phyloP scores from a whole-genome alignment of 1,140 invertebrate species.

The Drosophila neocordata region DNA sequence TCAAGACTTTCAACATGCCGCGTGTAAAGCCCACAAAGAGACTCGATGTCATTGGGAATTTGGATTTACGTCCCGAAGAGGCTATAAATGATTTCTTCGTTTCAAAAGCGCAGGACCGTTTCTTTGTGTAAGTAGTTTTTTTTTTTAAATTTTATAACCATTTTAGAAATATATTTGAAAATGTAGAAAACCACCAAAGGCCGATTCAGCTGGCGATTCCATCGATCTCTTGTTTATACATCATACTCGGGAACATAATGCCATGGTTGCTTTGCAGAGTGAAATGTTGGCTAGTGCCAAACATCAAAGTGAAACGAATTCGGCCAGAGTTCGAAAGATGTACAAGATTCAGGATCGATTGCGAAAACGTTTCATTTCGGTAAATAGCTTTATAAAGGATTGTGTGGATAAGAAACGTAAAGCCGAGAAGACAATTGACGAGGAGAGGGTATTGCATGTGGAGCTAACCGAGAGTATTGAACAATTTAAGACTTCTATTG shows the following conservation, averaged over 20 bases:
- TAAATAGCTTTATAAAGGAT: constrained; percentile 79
- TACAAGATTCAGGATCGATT: constrained; percentile 68
- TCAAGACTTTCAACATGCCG: constrained; percentile 60
- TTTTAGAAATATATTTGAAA: neutral
- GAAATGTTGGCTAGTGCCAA: constrained; percentile 65
- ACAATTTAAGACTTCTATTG: constrained; percentile 54
- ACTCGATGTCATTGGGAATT: constrained; percentile 75
- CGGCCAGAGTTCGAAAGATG: constrained; percentile 60
- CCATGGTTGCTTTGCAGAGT: constrained; percentile 67
- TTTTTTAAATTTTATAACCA: neutral
- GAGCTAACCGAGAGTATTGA: constrained; percentile 63
- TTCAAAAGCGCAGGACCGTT: constrained; percentile 70
- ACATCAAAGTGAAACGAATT: constrained; percentile 54
- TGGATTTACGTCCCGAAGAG: constrained; percentile 75
- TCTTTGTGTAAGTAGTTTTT: constrained; percentile 66
- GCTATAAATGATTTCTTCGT: constrained; percentile 66
- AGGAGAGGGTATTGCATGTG: constrained; percentile 52
- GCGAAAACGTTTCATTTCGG: constrained; percentile 73
- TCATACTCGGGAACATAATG: constrained; percentile 69
- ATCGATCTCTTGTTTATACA: constrained; percentile 70
- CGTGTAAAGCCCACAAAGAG: constrained; percentile 74
- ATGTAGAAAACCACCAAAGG: constrained; percentile 65
- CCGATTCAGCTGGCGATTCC: constrained; percentile 70
- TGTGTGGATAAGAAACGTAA: constrained; percentile 67
- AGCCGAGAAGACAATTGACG: constrained; percentile 58